Percentiles rank a stretch among this genome's conserved stretches.
These are phyloP conservation scores for Acrocephalus kingi DNA, from an alignment of 2,113 vertebrate genomes.

Conservation along the genomic window DNA sequence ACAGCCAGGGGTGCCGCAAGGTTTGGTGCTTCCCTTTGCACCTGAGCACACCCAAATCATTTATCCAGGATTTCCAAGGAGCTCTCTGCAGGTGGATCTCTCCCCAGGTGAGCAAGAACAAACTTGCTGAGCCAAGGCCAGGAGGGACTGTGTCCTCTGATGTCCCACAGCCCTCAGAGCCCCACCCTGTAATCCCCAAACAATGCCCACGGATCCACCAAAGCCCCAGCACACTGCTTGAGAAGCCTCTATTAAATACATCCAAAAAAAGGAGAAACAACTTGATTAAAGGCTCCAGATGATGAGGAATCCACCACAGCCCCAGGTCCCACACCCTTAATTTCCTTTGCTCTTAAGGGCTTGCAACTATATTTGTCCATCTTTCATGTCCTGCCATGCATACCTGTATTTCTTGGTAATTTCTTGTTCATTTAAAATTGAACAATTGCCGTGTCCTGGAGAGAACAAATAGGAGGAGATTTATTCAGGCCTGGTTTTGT, in stretches of 20 bases:
- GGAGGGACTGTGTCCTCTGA: neutral
- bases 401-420: neutral
- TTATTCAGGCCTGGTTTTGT: neutral
- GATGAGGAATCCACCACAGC: neutral
- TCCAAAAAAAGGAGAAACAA: neutral
- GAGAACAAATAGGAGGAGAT: neutral
- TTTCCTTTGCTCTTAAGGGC: neutral
- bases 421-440: neutral
- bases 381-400: neutral
- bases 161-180: neutral
- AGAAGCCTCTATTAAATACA: neutral
- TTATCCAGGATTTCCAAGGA: fast-evolving
- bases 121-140: neutral
- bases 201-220: neutral
- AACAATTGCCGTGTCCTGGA: neutral
- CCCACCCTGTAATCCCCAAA: neutral
- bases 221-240: neutral
- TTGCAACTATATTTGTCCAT: neutral
- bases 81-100: neutral
- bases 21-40: fast-evolving
- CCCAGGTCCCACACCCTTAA: neutral
- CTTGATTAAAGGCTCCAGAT: neutral
- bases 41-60: fast-evolving
- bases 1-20: neutral
- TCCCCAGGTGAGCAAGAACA: no score